Evolutionary conservation across 1,140 invertebrate genomes (phyloP).

Genomic region (Pseudoatta argentina): DNA sequence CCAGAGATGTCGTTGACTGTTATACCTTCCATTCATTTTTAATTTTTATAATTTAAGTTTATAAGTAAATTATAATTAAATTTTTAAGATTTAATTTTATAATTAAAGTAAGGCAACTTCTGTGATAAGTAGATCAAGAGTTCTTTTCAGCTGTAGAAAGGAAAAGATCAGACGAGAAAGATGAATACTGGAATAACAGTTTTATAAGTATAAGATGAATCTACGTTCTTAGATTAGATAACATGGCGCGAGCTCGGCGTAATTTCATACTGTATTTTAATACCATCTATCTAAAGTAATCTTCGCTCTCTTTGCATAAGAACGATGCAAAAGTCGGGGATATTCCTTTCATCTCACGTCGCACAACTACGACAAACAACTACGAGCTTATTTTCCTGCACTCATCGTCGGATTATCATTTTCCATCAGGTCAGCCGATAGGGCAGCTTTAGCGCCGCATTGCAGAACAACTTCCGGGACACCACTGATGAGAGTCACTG

Average conservation of each 20-base stretch:
- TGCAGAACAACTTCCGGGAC: conserved; percentile 33
- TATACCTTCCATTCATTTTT: background rate
- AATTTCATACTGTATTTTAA: background rate
- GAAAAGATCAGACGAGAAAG: background rate
- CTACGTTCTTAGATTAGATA: background rate
- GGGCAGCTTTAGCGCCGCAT: background rate
- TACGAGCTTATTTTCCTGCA: background rate
- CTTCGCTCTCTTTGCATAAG: background rate
- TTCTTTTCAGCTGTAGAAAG: background rate
- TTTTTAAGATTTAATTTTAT: background rate
- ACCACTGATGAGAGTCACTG: conserved; percentile 25
- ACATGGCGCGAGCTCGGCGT: background rate
- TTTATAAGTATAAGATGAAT: background rate
- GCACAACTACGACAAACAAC: background rate
- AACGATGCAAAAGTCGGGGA: conserved; percentile 18
- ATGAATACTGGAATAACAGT: background rate
- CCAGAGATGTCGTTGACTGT: background rate
- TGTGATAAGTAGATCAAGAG: background rate
- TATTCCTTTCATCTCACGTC: background rate
- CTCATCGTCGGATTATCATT: conserved; percentile 22
- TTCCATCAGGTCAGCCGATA: background rate
- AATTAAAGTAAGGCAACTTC: background rate
- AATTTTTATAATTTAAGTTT: background rate
- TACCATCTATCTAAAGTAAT: conserved; percentile 18
- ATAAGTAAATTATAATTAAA: no score